Conservation (phyloP, 2,888 invertebrate genomes). For the Ditula angustiorana region DNA sequence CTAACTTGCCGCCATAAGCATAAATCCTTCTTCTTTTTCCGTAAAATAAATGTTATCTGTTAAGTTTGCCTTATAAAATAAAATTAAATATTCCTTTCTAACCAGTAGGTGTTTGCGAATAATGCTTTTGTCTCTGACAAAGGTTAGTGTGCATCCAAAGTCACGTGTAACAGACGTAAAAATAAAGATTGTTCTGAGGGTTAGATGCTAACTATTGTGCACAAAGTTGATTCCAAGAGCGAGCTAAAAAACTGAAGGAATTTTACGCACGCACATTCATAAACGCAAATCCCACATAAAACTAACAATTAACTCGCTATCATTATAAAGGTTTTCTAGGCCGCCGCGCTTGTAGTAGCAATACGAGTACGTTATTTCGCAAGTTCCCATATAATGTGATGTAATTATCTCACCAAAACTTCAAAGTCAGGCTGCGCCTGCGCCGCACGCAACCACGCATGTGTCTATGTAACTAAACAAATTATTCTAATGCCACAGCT, state of each 20-base stretch:
- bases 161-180: too few relatives aligned
- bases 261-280: conserved; percentile 22
- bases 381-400: conserved; percentile 63
- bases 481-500: conserved; percentile 65
- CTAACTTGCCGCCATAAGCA: too few relatives aligned
- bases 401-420: conserved; percentile 69
- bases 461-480: conserved; percentile 61
- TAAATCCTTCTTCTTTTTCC: too few relatives aligned
- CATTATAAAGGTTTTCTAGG: conserved; percentile 61
- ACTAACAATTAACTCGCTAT: conserved; percentile 41
- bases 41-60: too few relatives aligned
- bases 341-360: conserved; percentile 52
- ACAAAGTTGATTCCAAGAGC: background rate
- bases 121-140: too few relatives aligned
- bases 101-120: too few relatives aligned
- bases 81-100: too few relatives aligned
- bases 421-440: conserved; percentile 46
- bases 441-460: conserved; percentile 65
- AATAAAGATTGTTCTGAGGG: too few relatives aligned
- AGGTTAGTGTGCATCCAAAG: too few relatives aligned
- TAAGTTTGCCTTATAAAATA: too few relatives aligned
- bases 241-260: background rate
- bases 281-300: conserved; percentile 8
- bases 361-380: conserved; percentile 59
- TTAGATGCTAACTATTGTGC: background rate